phyloP scores from a whole-genome alignment of 1,140 invertebrate species.

The Reticulitermes speratus region DNA sequence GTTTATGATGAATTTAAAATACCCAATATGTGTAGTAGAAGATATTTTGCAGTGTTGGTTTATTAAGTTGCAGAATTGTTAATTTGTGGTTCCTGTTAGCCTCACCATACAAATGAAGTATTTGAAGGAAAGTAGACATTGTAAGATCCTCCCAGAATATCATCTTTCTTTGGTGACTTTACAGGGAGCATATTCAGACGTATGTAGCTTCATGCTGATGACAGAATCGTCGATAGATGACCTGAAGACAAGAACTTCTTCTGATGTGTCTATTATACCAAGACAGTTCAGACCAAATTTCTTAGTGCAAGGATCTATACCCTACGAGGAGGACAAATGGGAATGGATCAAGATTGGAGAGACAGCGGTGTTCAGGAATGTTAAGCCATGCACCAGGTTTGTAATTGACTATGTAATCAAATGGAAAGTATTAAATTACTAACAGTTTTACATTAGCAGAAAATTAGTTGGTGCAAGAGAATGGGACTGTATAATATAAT shows the following conservation, averaged over 20 bases:
- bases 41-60: too few relatives aligned
- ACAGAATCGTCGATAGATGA: constrained; percentile 50
- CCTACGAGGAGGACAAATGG: constrained; percentile 54
- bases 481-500: too few relatives aligned
- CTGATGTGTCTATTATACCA: constrained; percentile 36
- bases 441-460: not conserved
- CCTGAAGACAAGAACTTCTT: constrained; percentile 46
- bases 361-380: constrained; percentile 44
- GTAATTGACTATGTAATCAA: not conserved
- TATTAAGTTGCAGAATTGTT: too few relatives aligned
- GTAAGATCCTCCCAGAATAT: too few relatives aligned
- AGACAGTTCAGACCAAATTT: constrained; percentile 54
- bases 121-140: too few relatives aligned
- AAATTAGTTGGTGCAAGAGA: too few relatives aligned
- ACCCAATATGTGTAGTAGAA: too few relatives aligned
- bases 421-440: not conserved
- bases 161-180: not conserved
- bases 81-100: too few relatives aligned
- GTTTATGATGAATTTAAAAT: too few relatives aligned
- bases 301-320: constrained; percentile 42
- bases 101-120: too few relatives aligned
- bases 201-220: constrained; percentile 51
- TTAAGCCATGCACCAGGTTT: constrained; percentile 46
- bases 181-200: constrained; percentile 50
- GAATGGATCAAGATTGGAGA: constrained; percentile 48